These are phyloP conservation scores for Serinus canaria DNA, from an alignment of 2,113 vertebrate species.

Conservation along the genomic window DNA sequence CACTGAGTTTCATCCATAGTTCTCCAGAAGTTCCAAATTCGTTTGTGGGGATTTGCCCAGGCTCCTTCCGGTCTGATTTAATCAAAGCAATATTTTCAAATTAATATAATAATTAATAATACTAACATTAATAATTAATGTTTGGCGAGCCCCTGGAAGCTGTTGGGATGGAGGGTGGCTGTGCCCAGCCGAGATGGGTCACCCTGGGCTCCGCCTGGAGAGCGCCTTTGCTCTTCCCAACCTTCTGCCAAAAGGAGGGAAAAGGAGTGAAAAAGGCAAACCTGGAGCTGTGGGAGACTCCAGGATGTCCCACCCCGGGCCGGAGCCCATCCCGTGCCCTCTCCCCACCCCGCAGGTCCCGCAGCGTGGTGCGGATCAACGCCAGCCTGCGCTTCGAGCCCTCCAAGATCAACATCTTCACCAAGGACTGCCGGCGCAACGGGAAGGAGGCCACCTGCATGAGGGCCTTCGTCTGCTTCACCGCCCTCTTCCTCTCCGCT, in stretches of 20 bases:
- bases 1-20: rapidly evolving
- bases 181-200: not conserved
- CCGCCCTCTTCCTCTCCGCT: conserved; percentile 82
- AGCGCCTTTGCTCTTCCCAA: not conserved
- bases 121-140: not conserved
- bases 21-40: not conserved
- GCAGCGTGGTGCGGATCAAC: conserved; percentile 86
- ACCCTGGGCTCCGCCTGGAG: not conserved
- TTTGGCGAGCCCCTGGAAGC: not conserved
- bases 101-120: not conserved
- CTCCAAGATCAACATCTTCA: conserved; percentile 93
- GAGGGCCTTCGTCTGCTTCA: conserved; percentile 89
- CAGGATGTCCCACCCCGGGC: rapidly evolving
- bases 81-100: not conserved
- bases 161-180: rapidly evolving
- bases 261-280: not conserved
- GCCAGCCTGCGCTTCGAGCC: conserved; percentile 87
- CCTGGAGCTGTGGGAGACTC: not conserved
- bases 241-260: not conserved
- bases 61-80: not conserved
- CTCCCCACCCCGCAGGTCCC: conserved; percentile 75
- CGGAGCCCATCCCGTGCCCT: rapidly evolving
- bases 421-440: conserved; percentile 87
- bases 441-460: conserved; percentile 94
- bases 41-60: not conserved